Evolutionary conservation across 2,113 vertebrate genomes (phyloP).

Genomic region (Oxygymnocypris stewartii): DNA sequence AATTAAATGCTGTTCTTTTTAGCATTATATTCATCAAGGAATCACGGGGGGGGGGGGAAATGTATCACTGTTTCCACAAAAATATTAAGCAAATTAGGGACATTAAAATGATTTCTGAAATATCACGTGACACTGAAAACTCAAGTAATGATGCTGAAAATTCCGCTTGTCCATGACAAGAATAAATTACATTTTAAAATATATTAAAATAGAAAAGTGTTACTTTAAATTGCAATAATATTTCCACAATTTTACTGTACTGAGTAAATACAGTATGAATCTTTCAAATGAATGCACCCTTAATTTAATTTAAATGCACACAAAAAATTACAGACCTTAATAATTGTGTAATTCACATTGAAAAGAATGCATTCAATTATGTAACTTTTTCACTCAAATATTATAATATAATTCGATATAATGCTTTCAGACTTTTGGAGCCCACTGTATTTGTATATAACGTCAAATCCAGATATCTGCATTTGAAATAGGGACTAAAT

Average conservation of each 20-base stretch:
- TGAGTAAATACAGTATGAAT: background rate
- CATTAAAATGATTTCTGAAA: background rate
- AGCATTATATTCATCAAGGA: background rate
- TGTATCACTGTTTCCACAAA: background rate
- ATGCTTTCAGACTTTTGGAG: background rate
- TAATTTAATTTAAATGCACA: too few species aligned
- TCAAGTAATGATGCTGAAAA: background rate
- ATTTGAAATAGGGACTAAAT: conserved; percentile 2
- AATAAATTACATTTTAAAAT: background rate
- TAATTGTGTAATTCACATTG: background rate
- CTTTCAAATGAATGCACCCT: background rate
- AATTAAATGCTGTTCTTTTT: background rate
- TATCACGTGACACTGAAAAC: background rate
- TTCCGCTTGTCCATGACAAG: background rate
- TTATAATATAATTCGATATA: background rate
- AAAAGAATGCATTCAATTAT: background rate
- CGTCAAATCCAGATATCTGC: background rate
- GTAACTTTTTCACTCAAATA: background rate
- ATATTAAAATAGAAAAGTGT: background rate
- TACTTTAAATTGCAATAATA: background rate
- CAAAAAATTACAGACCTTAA: background rate
- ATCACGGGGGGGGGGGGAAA: background rate
- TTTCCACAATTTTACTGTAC: background rate
- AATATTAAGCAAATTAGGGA: background rate
- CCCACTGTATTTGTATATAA: background rate